Evolutionary conservation across 2,888 invertebrate species (phyloP).

Genomic region (Blastobasis adustella): DNA sequence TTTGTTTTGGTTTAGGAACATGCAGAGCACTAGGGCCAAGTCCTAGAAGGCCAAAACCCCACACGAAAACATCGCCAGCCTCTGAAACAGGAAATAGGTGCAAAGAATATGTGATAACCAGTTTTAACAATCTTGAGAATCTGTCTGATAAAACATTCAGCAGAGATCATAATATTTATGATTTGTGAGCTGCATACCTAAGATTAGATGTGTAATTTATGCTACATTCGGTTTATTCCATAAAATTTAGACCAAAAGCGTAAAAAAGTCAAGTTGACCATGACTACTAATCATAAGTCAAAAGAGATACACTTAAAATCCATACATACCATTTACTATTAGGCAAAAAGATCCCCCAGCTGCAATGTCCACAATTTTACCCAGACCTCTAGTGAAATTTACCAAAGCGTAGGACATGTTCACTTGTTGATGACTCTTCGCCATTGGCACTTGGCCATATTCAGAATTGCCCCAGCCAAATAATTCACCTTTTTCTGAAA

Average conservation of each 20-base stretch:
- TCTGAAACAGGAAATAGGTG: constrained; percentile 76
- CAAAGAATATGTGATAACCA: no score
- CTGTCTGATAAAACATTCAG: no score
- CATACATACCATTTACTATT: constrained; percentile 80
- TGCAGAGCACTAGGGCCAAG: constrained; percentile 86
- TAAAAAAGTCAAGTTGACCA: no score
- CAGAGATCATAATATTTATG: no score
- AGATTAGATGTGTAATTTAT: no score
- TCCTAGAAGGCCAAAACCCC: constrained; percentile 96
- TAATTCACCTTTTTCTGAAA: constrained; percentile 87
- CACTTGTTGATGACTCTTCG: constrained; percentile 78
- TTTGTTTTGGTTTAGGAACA: constrained; percentile 78
- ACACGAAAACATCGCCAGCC: constrained; percentile 88
- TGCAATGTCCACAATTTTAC: constrained; percentile 86
- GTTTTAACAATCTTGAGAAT: no score
- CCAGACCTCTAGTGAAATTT: constrained; percentile 77
- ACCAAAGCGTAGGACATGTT: constrained; percentile 79
- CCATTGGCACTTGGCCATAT: constrained; percentile 85
- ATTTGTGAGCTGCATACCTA: no score
- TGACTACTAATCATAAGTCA: not conserved
- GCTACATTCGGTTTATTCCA: no score
- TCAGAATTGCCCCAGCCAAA: constrained; percentile 99
- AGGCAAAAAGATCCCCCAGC: constrained; percentile 92
- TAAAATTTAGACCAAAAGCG: no score
- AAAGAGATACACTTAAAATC: not conserved